Evolutionary conservation across 2,888 invertebrate genomes (phyloP).

Genomic region (Tetragonula carbonaria): DNA sequence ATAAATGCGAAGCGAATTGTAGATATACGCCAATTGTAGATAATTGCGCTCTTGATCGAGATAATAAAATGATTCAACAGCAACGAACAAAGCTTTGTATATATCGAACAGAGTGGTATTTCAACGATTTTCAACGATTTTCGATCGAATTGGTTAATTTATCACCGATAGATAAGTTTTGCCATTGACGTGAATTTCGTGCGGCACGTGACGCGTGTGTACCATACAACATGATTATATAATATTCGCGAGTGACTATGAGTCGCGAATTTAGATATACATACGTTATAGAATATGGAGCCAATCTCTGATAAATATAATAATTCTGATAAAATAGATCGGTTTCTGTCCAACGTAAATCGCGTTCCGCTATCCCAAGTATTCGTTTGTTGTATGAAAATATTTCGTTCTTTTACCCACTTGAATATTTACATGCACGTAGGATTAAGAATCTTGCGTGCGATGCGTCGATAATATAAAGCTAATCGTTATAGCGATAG

Average conservation of each 20-base stretch:
- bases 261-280: constrained; percentile 17
- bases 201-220: constrained; percentile 26
- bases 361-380: constrained; percentile 2
- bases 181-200: constrained; percentile 35
- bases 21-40: background rate
- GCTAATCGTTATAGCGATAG: too few species aligned
- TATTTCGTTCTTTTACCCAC: background rate
- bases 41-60: background rate
- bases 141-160: constrained; percentile 13
- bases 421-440: constrained; percentile 10
- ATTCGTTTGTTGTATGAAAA: background rate
- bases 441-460: background rate
- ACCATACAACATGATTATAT: constrained; percentile 36
- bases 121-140: background rate
- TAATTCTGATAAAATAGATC: constrained; percentile 41
- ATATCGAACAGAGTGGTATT: background rate
- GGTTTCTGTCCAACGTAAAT: constrained; percentile 35
- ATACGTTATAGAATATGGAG: background rate
- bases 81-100: background rate
- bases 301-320: background rate
- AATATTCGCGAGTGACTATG: constrained; percentile 24
- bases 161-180: constrained; percentile 39
- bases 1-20: constrained; percentile 25
- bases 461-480: background rate
- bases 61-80: constrained; percentile 32